These are phyloP conservation scores for Serinus canaria DNA, from an alignment of 2,113 vertebrate genomes.

Conservation along the genomic window DNA sequence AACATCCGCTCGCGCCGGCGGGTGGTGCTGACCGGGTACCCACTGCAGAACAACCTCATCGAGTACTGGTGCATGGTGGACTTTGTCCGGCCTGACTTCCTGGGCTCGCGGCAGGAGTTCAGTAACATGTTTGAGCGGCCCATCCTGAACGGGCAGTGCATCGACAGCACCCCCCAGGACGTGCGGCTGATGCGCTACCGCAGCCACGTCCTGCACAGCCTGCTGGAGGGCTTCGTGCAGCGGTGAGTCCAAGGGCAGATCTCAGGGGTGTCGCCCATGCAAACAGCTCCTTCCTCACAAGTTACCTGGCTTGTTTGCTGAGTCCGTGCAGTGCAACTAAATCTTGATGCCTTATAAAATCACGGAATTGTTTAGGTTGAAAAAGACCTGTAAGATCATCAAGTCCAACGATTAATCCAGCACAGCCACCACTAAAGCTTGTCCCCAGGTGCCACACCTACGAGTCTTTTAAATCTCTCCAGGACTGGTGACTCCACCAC, in stretches of 20 bases:
- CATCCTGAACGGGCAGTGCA: conserved; percentile 96
- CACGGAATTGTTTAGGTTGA: not conserved
- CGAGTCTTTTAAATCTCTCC: not conserved
- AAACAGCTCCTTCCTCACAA: not conserved
- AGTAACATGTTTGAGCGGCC: conserved; percentile 99
- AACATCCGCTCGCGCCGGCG: conserved; percentile 93
- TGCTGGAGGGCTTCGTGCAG: conserved; percentile 97
- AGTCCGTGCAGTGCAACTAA: not conserved
- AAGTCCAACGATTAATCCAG: accelerated
- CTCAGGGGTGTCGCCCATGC: accelerated
- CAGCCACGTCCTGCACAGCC: conserved; percentile 96
- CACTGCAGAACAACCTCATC: conserved; percentile 96
- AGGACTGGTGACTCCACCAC: not conserved
- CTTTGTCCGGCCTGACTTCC: conserved; percentile 95
- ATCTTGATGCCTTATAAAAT: not conserved
- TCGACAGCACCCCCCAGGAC: conserved; percentile 97
- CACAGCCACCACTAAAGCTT: not conserved
- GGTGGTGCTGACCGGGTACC: conserved; percentile 95
- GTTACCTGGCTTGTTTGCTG: not conserved
- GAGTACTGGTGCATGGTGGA: conserved; percentile 99
- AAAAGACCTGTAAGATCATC: not conserved
- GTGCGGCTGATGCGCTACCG: conserved; percentile 96
- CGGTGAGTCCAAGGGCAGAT: conserved; percentile 75
- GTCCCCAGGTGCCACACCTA: not conserved
- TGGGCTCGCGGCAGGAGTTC: conserved; percentile 96